A percentile compares a stretch with the other conserved stretches of the same genome.
phyloP scores from a whole-genome alignment of 1,140 invertebrate genomes.

The Drosophila hydei region DNA sequence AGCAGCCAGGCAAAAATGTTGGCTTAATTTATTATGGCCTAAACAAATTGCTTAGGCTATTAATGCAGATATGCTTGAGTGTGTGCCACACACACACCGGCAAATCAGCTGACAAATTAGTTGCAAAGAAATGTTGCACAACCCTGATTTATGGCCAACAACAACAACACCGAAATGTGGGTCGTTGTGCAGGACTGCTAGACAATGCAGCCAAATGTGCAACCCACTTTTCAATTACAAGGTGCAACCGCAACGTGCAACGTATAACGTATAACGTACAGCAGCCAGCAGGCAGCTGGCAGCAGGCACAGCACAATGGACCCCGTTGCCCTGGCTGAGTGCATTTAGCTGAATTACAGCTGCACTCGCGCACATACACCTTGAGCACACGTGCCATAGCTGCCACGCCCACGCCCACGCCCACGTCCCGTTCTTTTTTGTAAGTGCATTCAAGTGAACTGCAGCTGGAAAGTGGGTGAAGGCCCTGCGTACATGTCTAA shows the following conservation, averaged over 20 bases:
- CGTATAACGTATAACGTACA: background rate
- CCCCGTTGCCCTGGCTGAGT: conserved; percentile 57
- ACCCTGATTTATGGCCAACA: conserved; percentile 55
- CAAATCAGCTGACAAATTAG: conserved; percentile 75
- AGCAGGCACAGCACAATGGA: conserved; percentile 33
- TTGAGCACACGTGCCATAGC: conserved; percentile 42
- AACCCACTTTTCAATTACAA: conserved; percentile 76
- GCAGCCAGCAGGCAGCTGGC: conserved; percentile 12
- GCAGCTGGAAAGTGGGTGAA: conserved; percentile 70
- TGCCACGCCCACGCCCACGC: conserved; percentile 6
- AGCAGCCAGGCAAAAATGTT: conserved; percentile 37
- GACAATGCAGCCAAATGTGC: conserved; percentile 72
- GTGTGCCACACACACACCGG: conserved; percentile 8
- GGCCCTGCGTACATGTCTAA: conserved; percentile 65
- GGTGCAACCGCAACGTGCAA: conserved; percentile 42
- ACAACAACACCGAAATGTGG: conserved; percentile 52
- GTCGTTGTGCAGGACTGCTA: conserved; percentile 42
- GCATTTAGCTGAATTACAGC: conserved; percentile 79
- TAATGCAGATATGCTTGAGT: conserved; percentile 44
- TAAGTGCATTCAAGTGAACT: conserved; percentile 40
- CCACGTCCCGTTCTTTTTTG: background rate
- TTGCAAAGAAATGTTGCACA: conserved; percentile 39
- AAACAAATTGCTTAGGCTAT: conserved; percentile 57
- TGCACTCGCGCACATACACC: conserved; percentile 14
- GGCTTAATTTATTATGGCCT: conserved; percentile 67